A percentile compares a stretch with the other conserved stretches of the same genome.
Conservation (phyloP, 2,113 vertebrate species). For the Danionella cerebrum region DNA sequence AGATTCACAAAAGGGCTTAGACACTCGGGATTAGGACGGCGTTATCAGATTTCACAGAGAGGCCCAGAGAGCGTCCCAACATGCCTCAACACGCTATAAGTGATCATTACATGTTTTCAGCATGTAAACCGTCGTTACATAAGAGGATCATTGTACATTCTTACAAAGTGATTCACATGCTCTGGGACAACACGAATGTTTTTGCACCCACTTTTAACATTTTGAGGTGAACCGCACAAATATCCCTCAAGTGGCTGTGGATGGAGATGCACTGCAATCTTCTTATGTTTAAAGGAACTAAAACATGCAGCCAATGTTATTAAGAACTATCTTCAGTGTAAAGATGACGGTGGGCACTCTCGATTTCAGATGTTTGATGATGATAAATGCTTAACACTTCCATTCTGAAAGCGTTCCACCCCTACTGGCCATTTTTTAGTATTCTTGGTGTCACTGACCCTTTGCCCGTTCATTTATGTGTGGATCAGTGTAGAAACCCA, state of each 20-base stretch:
- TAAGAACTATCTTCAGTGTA: too few species aligned
- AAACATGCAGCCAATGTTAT: too few species aligned
- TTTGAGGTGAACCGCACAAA: slow-evolving; percentile 15
- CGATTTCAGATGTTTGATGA: too few species aligned
- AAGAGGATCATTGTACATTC: slow-evolving; percentile 44
- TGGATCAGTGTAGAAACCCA: too few species aligned
- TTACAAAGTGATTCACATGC: slow-evolving; percentile 51
- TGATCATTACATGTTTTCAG: slow-evolving; percentile 24
- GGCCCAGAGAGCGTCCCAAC: background rate
- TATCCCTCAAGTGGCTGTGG: background rate
- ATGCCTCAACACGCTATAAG: slow-evolving; percentile 27
- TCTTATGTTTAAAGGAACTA: too few species aligned
- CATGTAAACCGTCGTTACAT: slow-evolving; percentile 35
- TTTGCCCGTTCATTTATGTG: too few species aligned
- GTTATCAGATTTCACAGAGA: slow-evolving; percentile 38
- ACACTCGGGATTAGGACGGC: slow-evolving; percentile 36
- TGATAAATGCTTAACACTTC: too few species aligned
- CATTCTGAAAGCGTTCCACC: too few species aligned
- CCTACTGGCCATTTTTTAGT: too few species aligned
- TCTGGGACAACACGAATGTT: slow-evolving; percentile 47
- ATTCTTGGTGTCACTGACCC: too few species aligned
- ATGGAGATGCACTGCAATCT: slow-evolving; percentile 49
- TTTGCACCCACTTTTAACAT: slow-evolving; percentile 34
- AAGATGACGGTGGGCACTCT: too few species aligned
- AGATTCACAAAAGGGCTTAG: slow-evolving; percentile 30